These are phyloP conservation scores for Muscicapa adusta DNA, from an alignment of 2,113 vertebrate genomes.

Conservation along the genomic window DNA sequence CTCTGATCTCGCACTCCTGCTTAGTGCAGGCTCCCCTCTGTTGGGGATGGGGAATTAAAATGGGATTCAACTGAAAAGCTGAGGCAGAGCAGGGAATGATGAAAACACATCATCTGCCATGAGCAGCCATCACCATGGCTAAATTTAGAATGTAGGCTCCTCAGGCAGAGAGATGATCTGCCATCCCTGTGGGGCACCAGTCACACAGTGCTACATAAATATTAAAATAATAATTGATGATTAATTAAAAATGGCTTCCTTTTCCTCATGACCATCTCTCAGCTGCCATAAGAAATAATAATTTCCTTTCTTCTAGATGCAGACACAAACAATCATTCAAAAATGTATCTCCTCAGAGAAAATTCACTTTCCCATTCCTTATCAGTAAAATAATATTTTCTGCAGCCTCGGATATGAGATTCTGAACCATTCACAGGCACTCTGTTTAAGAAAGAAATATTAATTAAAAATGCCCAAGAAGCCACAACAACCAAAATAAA, in stretches of 20 bases:
- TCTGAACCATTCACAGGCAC: neutral
- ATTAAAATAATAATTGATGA: slow-evolving; percentile 60
- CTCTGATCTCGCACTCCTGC: neutral
- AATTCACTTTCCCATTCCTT: neutral
- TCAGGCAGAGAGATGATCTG: slow-evolving; percentile 38
- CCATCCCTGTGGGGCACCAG: slow-evolving; percentile 23
- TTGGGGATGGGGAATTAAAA: slow-evolving; percentile 29
- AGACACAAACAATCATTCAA: slow-evolving; percentile 23
- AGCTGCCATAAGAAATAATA: neutral
- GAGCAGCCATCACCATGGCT: slow-evolving; percentile 6
- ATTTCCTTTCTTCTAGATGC: slow-evolving; percentile 34
- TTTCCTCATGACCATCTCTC: slow-evolving; percentile 39
- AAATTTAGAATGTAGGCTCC: slow-evolving; percentile 43
- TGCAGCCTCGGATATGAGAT: neutral
- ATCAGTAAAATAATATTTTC: neutral
- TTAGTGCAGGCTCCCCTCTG: neutral
- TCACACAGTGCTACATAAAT: slow-evolving; percentile 41
- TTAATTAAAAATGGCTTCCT: slow-evolving; percentile 59
- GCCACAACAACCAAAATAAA: slow-evolving; percentile 19
- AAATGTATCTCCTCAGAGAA: neutral
- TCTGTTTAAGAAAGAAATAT: neutral
- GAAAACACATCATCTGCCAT: slow-evolving; percentile 48
- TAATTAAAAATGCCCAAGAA: slow-evolving; percentile 18
- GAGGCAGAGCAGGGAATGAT: slow-evolving; percentile 29
- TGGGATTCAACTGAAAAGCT: slow-evolving; percentile 31